These are phyloP conservation scores for Centruroides sculpturatus DNA, from an alignment of 1,140 invertebrate genomes.

Conservation along the genomic window DNA sequence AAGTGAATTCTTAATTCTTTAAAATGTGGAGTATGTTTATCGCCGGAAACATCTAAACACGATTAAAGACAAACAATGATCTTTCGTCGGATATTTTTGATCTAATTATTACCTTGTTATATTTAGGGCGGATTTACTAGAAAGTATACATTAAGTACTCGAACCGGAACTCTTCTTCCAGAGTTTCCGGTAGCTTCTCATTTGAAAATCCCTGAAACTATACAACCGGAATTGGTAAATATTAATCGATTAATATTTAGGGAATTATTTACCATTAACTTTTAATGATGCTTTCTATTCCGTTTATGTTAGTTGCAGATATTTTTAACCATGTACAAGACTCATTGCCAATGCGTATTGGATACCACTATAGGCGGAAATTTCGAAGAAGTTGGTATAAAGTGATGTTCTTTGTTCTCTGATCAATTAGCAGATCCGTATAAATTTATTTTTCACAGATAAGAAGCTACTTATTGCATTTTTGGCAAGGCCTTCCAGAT, in stretches of 20 bases:
- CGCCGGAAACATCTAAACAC: too few species aligned
- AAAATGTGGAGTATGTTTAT: too few species aligned
- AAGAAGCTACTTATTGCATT: conserved; percentile 5
- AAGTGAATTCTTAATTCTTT: too few species aligned
- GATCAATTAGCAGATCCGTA: background rate
- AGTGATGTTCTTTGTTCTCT: background rate
- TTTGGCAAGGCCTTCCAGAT: conserved; percentile 14
- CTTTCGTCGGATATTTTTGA: background rate
- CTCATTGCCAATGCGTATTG: conserved; percentile 10
- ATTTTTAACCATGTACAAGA: conserved; percentile 12
- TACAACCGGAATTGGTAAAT: conserved; percentile 3
- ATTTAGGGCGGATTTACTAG: background rate
- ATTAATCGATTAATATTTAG: background rate
- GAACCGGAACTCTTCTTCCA: conserved; percentile 5
- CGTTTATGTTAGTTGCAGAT: conserved; percentile 3
- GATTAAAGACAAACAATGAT: too few species aligned
- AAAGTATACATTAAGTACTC: background rate
- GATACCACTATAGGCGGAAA: conserved; percentile 4
- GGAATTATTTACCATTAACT: background rate
- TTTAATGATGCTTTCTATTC: too few species aligned
- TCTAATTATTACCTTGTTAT: background rate
- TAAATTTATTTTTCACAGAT: background rate
- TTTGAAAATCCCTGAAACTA: background rate
- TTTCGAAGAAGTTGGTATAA: conserved; percentile 11
- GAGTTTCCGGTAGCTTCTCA: conserved; percentile 4